Percentiles rank a stretch among this genome's conserved stretches.
These are phyloP conservation scores for Paradoxurus hermaphroditus DNA, from an alignment of 2,113 vertebrate species.

Conservation along the genomic window DNA sequence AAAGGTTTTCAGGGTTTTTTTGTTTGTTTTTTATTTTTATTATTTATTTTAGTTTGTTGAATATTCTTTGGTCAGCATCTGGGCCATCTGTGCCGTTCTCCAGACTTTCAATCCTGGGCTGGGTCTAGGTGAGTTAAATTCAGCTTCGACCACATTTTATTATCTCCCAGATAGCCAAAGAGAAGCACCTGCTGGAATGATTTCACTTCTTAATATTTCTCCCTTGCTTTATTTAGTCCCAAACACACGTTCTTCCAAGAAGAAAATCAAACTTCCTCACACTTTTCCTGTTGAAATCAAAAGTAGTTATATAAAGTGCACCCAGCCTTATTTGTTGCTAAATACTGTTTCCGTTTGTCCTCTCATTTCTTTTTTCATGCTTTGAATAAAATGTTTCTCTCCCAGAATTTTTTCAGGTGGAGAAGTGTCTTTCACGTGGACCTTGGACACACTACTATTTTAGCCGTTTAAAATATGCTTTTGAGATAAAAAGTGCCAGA, in stretches of 20 bases:
- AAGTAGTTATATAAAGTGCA: neutral
- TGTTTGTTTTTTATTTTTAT: neutral
- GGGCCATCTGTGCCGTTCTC: constrained; percentile 73
- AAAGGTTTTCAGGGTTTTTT: constrained; percentile 72
- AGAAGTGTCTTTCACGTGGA: neutral
- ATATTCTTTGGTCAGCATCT: constrained; percentile 77
- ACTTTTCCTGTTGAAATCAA: constrained; percentile 14
- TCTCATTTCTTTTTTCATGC: neutral
- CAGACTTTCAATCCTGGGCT: constrained; percentile 69
- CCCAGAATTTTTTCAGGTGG: neutral
- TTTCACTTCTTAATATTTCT: constrained; percentile 70
- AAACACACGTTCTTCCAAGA: neutral
- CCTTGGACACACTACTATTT: neutral
- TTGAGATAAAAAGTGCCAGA: neutral
- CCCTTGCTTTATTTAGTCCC: constrained; percentile 65
- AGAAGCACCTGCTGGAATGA: constrained; percentile 70
- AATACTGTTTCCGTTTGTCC: neutral
- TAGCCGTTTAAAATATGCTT: neutral
- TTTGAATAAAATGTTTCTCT: neutral
- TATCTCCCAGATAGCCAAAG: constrained; percentile 68
- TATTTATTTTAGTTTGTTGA: constrained; percentile 62
- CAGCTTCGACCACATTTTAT: constrained; percentile 61
- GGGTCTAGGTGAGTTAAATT: constrained; percentile 77
- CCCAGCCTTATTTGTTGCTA: neutral
- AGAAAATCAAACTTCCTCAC: constrained; percentile 53